Evolutionary conservation across 2,797 vertebrate genomes (phyloP).

Genomic region (Scyliorhinus canicula): DNA sequence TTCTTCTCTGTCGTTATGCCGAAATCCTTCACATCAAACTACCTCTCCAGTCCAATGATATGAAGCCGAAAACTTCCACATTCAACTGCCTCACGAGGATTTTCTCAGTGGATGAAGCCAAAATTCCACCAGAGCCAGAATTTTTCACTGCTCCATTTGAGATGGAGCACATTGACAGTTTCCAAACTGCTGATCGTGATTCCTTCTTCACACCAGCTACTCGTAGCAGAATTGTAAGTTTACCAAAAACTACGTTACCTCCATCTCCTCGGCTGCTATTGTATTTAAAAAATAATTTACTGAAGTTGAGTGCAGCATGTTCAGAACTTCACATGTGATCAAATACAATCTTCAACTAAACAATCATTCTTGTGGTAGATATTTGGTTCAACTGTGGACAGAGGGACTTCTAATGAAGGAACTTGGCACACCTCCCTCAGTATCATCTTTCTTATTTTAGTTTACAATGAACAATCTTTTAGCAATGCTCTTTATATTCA

Average conservation of each 20-base stretch:
- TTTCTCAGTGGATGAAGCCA: conserved; percentile 70
- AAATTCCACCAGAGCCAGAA: conserved; percentile 74
- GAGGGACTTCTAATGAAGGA: not conserved
- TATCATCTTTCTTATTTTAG: not conserved
- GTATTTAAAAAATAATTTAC: not conserved
- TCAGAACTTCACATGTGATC: not conserved
- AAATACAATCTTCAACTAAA: not conserved
- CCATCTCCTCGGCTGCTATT: not conserved
- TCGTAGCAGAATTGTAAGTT: conserved; percentile 82
- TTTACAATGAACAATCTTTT: not conserved
- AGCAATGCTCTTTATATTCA: not conserved
- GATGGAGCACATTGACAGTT: conserved; percentile 69
- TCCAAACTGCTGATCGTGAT: conserved; percentile 68
- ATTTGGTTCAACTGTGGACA: not conserved
- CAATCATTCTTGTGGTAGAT: not conserved
- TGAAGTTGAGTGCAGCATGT: not conserved
- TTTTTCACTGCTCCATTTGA: conserved; percentile 88
- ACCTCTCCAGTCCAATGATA: conserved; percentile 71
- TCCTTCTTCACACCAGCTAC: conserved; percentile 81
- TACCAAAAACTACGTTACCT: not conserved
- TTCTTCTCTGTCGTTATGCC: conserved; percentile 73
- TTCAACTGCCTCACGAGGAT: conserved; percentile 70
- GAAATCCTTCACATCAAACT: conserved; percentile 84
- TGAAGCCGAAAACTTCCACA: conserved; percentile 58
- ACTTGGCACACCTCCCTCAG: not conserved